Base-by-base conservation (phyloP, 2,888 invertebrate species). In the Drosophila helvetica region DNA sequence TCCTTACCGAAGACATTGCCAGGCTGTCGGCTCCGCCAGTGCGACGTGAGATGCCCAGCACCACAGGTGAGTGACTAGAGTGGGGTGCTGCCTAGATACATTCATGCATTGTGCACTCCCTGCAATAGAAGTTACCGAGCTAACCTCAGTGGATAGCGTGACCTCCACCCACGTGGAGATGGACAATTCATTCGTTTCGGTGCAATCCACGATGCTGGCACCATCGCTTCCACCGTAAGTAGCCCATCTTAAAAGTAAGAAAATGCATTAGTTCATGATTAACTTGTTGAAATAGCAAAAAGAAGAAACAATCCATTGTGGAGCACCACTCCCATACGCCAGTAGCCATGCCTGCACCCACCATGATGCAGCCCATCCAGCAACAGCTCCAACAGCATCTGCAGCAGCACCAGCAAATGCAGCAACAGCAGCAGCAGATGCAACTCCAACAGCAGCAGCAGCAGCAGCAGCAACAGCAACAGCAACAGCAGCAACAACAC, bases 101-200 rank as follows among this genome's bases (percentile, higher is more conserved):
- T 67, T 80, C 75, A 80, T 68, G 52, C 62, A 57, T 64, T 70
- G 50, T 18, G n/a, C 33, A 18, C 27, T 56, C 38, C 52, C 75
- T 71, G 75, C 63, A 72, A 45, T 93, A 92, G 95, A 95, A 92
- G 95, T 95, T 17, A 95, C 95, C 74, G 95, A 95, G 83, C 93
- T 95, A 58, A 96, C 95, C 8, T 95, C 95, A 0, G 93, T 95
- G 42, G 95, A 95, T 90, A 95, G 95, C 78, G 93, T 95, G 5
- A 95, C 95, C 25, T 94, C 94, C 0, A 94, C 94, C 0, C 94
- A 94, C 47, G 94, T 94, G 0, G 94, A 93, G 52, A 93, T 94
- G 84, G 93, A 93, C 56, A 90, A 90, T 66, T 89, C 91, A 2
- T 83, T 91, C 43, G 79, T 90, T 2, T 90, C 90, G 8, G 90